Percentiles rank a stretch among this genome's conserved stretches.
Evolutionary conservation across 2,113 vertebrate species (phyloP).

Genomic region (Pontoporia blainvillei): DNA sequence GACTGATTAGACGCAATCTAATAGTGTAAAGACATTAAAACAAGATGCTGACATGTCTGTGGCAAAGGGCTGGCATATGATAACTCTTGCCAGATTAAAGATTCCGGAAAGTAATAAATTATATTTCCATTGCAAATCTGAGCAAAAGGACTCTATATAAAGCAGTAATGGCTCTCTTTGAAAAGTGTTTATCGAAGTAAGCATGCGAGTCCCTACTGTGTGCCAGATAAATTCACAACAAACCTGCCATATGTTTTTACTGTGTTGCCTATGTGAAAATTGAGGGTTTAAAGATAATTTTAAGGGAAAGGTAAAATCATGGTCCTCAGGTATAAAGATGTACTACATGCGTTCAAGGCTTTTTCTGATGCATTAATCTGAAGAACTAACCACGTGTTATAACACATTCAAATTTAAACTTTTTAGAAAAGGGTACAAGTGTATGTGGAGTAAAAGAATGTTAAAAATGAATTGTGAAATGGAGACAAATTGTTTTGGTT

Average conservation of each 20-base stretch:
- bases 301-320: background rate
- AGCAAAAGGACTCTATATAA: background rate
- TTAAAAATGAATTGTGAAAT: background rate
- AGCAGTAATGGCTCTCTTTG: background rate
- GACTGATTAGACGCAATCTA: background rate
- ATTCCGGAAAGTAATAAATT: background rate
- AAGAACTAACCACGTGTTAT: background rate
- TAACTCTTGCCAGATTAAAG: background rate
- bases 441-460: background rate
- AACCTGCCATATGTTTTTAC: background rate
- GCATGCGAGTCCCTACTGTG: background rate
- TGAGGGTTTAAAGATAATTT: background rate
- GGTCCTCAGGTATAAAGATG: background rate
- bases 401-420: background rate
- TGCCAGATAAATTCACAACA: background rate
- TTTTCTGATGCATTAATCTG: background rate
- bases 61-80: background rate
- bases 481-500: background rate
- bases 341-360: background rate
- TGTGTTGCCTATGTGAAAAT: background rate
- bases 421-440: background rate
- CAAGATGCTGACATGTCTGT: background rate
- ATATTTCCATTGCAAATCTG: background rate
- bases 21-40: background rate
- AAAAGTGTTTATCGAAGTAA: background rate